Percentiles rank a stretch among this genome's conserved stretches.
These are phyloP conservation scores for Tanypteryx hageni DNA, from an alignment of 2,888 invertebrate species.

Conservation along the genomic window DNA sequence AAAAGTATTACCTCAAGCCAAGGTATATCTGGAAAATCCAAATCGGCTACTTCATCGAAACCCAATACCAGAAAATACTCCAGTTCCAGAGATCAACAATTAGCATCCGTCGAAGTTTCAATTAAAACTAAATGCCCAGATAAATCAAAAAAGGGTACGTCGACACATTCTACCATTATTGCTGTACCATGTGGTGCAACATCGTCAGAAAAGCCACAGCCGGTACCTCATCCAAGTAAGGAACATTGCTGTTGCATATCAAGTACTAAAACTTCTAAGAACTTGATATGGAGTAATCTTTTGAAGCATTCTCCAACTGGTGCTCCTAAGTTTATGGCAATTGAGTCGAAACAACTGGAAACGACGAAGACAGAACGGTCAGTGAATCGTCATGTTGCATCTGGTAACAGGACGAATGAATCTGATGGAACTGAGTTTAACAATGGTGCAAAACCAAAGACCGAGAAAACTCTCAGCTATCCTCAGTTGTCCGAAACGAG, in stretches of 20 bases:
- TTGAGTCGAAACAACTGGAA: not conserved
- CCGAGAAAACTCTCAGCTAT: no score
- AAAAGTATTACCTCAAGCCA: not conserved
- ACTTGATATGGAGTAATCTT: slow-evolving; percentile 19
- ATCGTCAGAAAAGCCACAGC: not conserved
- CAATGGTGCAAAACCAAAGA: no score
- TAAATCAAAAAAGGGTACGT: not conserved
- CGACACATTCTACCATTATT: not conserved
- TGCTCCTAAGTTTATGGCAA: not conserved
- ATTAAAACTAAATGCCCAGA: slow-evolving; percentile 13
- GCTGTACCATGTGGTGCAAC: not conserved
- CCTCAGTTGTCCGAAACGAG: no score
- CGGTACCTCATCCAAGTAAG: not conserved
- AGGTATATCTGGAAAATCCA: not conserved
- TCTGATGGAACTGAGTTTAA: no score
- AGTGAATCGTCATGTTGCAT: no score
- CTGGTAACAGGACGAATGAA: not conserved
- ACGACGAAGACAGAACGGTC: not conserved
- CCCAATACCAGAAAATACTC: not conserved
- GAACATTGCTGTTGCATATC: not conserved
- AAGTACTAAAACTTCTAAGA: not conserved
- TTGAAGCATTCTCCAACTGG: not conserved
- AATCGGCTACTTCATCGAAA: not conserved
- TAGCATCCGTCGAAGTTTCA: slow-evolving; percentile 17
- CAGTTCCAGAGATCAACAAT: not conserved